Conservation (phyloP, 2,888 invertebrate species). For the Euproctis similis region DNA sequence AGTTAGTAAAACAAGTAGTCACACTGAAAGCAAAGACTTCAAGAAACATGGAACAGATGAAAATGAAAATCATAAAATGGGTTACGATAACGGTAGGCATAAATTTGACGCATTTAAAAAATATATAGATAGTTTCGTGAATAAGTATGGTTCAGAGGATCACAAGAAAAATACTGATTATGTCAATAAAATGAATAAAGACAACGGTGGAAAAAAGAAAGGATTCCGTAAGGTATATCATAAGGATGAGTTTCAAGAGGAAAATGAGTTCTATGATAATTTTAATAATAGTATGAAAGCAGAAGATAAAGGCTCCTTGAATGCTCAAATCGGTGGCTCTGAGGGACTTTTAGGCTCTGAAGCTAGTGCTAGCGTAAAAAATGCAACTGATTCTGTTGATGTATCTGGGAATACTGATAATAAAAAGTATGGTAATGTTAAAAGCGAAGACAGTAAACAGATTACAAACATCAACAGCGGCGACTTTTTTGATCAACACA, state of each 20-base stretch:
- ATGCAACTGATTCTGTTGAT: conserved; percentile 26
- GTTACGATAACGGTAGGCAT: conserved; percentile 26
- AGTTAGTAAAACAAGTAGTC: conserved; percentile 24
- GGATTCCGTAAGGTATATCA: conserved; percentile 58
- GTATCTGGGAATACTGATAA: conserved; percentile 28
- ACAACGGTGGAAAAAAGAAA: conserved; percentile 52
- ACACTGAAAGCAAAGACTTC: conserved; percentile 25
- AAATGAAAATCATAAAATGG: conserved; percentile 25
- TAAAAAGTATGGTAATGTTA: no score
- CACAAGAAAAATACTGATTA: conserved; percentile 39
- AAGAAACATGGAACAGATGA: conserved; percentile 30
- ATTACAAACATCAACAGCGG: conserved; percentile 34
- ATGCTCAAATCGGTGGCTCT: conserved; percentile 37
- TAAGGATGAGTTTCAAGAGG: conserved; percentile 61
- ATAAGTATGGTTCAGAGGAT: conserved; percentile 50
- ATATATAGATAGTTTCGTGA: conserved; percentile 48
- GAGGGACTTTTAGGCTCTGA: conserved; percentile 39
- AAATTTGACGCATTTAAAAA: conserved; percentile 43
- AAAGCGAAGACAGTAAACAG: no score
- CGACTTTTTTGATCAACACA: conserved; percentile 2
- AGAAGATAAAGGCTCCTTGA: conserved; percentile 39
- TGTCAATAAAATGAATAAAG: conserved; percentile 33
- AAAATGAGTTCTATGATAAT: conserved; percentile 59
- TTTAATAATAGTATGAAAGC: conserved; percentile 36
- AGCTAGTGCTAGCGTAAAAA: conserved; percentile 31